A percentile compares a stretch with the other conserved stretches of the same genome.
Evolutionary conservation across 92 coral and sea anemone genomes (phyloP).

Genomic region (Porites evermanni): DNA sequence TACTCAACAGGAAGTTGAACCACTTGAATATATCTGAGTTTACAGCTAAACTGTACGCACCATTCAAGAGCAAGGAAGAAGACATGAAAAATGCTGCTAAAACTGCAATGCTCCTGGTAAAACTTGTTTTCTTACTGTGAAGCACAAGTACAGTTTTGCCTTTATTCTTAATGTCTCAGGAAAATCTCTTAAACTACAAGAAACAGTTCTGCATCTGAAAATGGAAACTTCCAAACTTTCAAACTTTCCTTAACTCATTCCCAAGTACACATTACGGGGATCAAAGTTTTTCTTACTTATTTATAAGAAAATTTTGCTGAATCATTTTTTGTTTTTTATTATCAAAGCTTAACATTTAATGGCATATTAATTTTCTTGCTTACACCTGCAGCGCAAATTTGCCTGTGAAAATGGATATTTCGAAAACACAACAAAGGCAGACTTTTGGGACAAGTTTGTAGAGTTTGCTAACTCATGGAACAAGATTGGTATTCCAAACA

Average conservation of each 20-base stretch:
- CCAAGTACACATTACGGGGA: no score
- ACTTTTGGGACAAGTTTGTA: slow-evolving; percentile 83
- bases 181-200: no score
- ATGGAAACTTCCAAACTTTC: no score
- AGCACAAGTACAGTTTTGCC: no score
- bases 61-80: slow-evolving; percentile 76
- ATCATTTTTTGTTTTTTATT: no score
- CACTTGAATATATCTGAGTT: slow-evolving; percentile 65
- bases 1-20: slow-evolving; percentile 73
- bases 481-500: slow-evolving; percentile 66
- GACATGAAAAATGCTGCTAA: slow-evolving; percentile 75
- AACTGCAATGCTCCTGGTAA: slow-evolving; percentile 74
- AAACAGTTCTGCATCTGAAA: no score
- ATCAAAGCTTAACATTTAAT: no score
- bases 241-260: no score
- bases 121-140: not conserved
- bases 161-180: no score
- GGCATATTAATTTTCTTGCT: not conserved
- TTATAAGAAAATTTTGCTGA: no score
- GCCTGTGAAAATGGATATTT: slow-evolving; percentile 71
- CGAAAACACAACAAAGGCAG: slow-evolving; percentile 60
- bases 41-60: slow-evolving; percentile 69
- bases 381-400: slow-evolving; percentile 66
- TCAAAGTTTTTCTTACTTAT: no score
- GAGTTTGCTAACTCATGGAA: slow-evolving; percentile 79